Evolutionary conservation across 2,113 vertebrate species (phyloP), one percentile per base, ranked within the genome.

Genomic region (Otolemur garnettii): DNA sequence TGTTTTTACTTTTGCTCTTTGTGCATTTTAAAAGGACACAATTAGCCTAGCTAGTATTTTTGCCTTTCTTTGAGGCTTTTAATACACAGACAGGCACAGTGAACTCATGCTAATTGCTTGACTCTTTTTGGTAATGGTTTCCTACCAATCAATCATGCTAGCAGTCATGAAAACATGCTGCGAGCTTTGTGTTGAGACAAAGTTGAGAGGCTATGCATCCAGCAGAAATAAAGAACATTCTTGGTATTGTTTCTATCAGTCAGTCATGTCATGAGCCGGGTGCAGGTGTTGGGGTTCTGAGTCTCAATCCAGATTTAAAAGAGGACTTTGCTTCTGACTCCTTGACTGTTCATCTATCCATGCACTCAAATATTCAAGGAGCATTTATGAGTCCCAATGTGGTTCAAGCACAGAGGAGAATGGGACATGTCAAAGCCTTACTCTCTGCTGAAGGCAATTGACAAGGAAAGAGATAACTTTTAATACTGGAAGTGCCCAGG

Each of bases 1-100:
- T 64, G 80, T 66, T 79, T 97, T 72, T 57, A 45, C 62, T 53
- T 81, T 95, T 84, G 14, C 1, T 94, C 28, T 94, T 66, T 87
- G 19, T 80, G 24, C 15, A 28, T 91, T 95, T 87, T 13, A 69
- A 90, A 92, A 92, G 42, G 33, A 38, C 19, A 60, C 22, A 9
- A 18, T 17, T 87, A 66, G 89, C 21, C 35, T 83, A 50, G 6
- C 9, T 35, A 45, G 0, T 17, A 64, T 35, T 92, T 87, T 87
- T 64, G 5, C 21, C 77, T 72, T 95, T 92, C 14, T 57, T 84
- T 83, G 71, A 53, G 33, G 42, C 14, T 68, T 90, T 94, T 92
- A 60, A 24, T 80, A 28, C 30, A 69, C 5, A 74, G 45, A 60
- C 4, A 60, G 62, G 14, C 0, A 3, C 50, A 35, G 28, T 75